Conservation (phyloP, 2,888 invertebrate genomes). For the Deilephila porcellus region DNA sequence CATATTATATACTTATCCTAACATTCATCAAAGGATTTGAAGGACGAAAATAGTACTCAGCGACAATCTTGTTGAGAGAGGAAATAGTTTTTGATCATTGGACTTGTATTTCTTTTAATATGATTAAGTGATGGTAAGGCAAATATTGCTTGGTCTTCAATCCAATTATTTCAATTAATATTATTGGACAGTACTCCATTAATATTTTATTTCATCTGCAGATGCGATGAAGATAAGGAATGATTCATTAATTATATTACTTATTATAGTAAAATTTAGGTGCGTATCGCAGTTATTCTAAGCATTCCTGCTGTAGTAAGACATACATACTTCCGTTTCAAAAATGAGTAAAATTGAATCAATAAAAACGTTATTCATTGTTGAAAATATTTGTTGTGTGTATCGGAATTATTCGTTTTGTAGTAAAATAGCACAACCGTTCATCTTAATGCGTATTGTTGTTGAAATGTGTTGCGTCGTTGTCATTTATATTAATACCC, state of each 20-base stretch:
- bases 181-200: neutral
- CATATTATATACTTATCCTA: too few species aligned
- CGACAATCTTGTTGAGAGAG: too few species aligned
- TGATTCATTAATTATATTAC: neutral
- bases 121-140: too few species aligned
- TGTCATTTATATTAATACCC: too few species aligned
- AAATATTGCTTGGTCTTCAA: too few species aligned
- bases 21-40: too few species aligned
- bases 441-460: neutral
- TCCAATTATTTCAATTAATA: too few species aligned
- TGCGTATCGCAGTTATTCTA: neutral
- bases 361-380: neutral
- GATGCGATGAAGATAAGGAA: neutral
- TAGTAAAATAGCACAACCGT: neutral
- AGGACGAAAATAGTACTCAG: too few species aligned
- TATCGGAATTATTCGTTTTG: conserved; percentile 23
- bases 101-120: too few species aligned
- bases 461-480: neutral
- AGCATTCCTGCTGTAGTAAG: neutral
- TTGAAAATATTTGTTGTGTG: conserved; percentile 21
- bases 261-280: too few species aligned
- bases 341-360: conserved; percentile 22
- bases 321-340: neutral
- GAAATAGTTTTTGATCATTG: too few species aligned
- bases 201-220: neutral